Evolutionary conservation across 2,888 invertebrate genomes (phyloP).

Genomic region (Tortrix viridana): DNA sequence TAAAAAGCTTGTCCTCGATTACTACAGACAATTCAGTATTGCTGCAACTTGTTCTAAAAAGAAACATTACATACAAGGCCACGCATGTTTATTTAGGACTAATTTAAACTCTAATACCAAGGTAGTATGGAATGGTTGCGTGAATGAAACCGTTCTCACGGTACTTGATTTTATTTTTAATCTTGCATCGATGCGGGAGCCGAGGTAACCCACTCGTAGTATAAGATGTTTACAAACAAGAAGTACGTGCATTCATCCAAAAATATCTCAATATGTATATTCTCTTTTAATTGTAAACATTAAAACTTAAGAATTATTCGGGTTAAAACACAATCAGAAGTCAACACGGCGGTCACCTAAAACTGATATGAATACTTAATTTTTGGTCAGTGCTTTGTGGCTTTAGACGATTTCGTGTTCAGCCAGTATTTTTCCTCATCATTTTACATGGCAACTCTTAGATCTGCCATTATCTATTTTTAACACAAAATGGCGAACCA

Average conservation of each 20-base stretch:
- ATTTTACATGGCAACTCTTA: conserved; percentile 2
- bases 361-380: not conserved
- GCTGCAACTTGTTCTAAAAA: conserved; percentile 22
- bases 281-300: no score
- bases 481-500: conserved; percentile 42
- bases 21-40: conserved; percentile 20
- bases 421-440: conserved; percentile 11
- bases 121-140: not conserved
- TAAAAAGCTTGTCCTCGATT: conserved; percentile 10
- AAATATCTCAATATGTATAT: no score
- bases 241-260: not conserved
- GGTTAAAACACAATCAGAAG: not conserved
- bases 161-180: conserved; percentile 20
- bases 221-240: conserved; percentile 21
- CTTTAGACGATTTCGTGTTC: no score
- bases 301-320: no score
- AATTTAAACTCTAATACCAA: conserved; percentile 3
- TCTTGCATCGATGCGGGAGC: conserved; percentile 19
- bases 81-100: conserved; percentile 4
- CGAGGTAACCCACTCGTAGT: conserved; percentile 15
- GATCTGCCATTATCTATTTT: conserved; percentile 33
- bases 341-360: not conserved
- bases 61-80: conserved; percentile 17
- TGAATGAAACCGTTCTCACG: conserved; percentile 8
- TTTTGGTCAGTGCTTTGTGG: not conserved